Evolutionary conservation across 2,888 invertebrate genomes (phyloP).

Genomic region (Toxonevra muliebris): DNA sequence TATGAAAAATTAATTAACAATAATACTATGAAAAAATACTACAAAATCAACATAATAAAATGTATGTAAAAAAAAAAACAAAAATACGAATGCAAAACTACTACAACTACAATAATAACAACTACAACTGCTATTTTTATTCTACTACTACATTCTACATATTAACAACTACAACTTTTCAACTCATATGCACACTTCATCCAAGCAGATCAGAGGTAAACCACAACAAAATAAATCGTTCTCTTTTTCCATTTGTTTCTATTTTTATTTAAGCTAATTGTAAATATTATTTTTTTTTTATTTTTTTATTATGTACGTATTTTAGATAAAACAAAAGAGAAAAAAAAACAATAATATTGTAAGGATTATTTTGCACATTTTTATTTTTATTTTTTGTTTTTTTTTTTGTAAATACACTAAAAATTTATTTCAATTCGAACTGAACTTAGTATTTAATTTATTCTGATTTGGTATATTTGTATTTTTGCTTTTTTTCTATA

Average conservation of each 20-base stretch:
- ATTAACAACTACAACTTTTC: constrained; percentile 31
- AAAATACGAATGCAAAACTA: constrained; percentile 23
- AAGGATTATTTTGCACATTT: too few relatives aligned
- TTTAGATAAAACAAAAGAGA: constrained; percentile 19
- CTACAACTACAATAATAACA: constrained; percentile 24
- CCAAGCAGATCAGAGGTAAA: constrained; percentile 62
- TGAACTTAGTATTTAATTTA: constrained; percentile 14
- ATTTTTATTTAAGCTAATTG: constrained; percentile 24
- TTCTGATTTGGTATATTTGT: background rate
- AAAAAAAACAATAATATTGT: background rate
- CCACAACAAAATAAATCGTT: constrained; percentile 49
- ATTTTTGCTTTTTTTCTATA: background rate
- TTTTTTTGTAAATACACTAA: background rate
- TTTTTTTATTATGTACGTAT: constrained; percentile 26
- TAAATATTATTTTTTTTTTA: constrained; percentile 19
- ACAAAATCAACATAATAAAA: constrained; percentile 13
- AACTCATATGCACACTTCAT: constrained; percentile 30
- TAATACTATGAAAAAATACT: constrained; percentile 14
- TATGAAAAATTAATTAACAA: constrained; percentile 25
- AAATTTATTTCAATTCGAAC: constrained; percentile 11
- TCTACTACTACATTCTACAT: constrained; percentile 32
- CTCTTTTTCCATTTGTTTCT: constrained; percentile 30
- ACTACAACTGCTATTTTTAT: constrained; percentile 6
- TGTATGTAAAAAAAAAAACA: constrained; percentile 33
- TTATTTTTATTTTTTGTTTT: too few relatives aligned